Evolutionary conservation across 2,888 invertebrate species (phyloP).

Genomic region (Pseudeuparius sepicola): DNA sequence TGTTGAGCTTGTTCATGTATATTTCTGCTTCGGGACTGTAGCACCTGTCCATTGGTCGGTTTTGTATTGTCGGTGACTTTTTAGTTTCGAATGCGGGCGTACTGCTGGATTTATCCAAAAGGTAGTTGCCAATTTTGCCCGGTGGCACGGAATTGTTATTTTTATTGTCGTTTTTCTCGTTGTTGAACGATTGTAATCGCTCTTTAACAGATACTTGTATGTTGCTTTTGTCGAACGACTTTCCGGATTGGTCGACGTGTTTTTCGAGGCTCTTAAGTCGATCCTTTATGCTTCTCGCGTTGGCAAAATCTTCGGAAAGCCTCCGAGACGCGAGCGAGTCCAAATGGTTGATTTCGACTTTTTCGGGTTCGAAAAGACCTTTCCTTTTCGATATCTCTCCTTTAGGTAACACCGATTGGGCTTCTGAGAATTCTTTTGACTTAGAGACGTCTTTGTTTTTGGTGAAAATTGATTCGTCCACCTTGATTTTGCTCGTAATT

Average conservation of each 20-base stretch:
- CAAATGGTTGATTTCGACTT: conserved; percentile 39
- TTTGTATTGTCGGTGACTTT: conserved; percentile 18
- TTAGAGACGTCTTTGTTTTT: conserved; percentile 27
- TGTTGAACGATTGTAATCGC: conserved; percentile 27
- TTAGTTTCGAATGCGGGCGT: conserved; percentile 22
- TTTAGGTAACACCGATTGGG: conserved; percentile 50
- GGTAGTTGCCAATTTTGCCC: conserved; percentile 30
- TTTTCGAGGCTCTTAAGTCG: conserved; percentile 59
- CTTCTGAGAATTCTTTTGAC: conserved; percentile 33
- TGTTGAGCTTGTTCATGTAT: conserved; percentile 36
- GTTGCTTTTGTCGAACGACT: conserved; percentile 26
- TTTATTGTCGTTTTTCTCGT: conserved; percentile 22
- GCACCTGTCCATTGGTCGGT: conserved; percentile 34
- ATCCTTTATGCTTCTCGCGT: conserved; percentile 62
- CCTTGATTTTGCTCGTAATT: conserved; percentile 44
- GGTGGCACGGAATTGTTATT: conserved; percentile 22
- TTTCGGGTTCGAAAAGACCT: conserved; percentile 70
- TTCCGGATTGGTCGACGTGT: conserved; percentile 46
- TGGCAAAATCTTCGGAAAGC: conserved; percentile 53
- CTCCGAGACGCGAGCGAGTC: conserved; percentile 40
- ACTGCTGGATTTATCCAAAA: conserved; percentile 27
- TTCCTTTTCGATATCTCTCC: conserved; percentile 72
- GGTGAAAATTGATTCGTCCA: conserved; percentile 33
- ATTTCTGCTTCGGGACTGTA: conserved; percentile 48
- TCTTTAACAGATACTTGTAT: conserved; percentile 28